A percentile compares a stretch with the other conserved stretches of the same genome.
Evolutionary conservation across 2,797 vertebrate genomes (phyloP).

Genomic region (Uromys caudimaculatus): DNA sequence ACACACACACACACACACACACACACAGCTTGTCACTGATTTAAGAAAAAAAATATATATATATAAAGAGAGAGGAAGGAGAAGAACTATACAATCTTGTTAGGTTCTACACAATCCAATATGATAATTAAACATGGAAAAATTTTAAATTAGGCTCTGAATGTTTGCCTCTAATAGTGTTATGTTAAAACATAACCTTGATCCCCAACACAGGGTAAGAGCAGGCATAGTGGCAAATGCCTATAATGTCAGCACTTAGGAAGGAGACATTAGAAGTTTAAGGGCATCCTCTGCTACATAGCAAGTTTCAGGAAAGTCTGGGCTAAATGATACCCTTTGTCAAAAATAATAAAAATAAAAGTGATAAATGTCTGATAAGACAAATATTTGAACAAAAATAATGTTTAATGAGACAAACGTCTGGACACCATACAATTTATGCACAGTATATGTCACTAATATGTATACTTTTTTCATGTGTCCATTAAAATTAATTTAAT

Average conservation of each 20-base stretch:
- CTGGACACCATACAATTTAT: background rate
- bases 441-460: background rate
- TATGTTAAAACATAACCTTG: background rate
- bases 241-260: background rate
- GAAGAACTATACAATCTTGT: background rate
- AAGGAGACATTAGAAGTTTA: background rate
- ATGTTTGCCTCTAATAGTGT: background rate
- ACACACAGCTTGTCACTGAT: background rate
- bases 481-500: background rate
- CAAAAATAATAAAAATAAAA: background rate
- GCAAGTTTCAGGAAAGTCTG: background rate
- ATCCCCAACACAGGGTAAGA: background rate
- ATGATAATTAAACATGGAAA: background rate
- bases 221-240: background rate
- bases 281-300: background rate
- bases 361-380: background rate
- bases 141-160: rapidly evolving
- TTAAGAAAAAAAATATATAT: background rate
- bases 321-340: background rate
- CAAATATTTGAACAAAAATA: background rate
- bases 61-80: background rate
- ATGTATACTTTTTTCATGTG: background rate
- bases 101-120: background rate
- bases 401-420: background rate
- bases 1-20: too few species aligned